A percentile compares a stretch with the other conserved stretches of the same genome.
These are phyloP conservation scores for Hypocryptadius cinnamomeus DNA, from an alignment of 2,113 vertebrate genomes.

Conservation along the genomic window DNA sequence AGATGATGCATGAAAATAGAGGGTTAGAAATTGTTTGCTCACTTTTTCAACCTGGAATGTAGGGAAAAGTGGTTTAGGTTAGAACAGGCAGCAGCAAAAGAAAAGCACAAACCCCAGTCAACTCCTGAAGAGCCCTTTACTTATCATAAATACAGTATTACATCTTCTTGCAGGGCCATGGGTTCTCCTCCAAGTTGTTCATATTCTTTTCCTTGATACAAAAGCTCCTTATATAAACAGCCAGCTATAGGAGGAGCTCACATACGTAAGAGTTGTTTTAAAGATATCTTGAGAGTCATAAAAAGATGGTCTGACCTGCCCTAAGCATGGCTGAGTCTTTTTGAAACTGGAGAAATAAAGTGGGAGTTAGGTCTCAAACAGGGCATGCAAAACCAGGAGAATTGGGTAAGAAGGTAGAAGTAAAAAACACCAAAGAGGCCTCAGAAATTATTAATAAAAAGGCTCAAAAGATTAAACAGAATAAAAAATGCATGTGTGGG, in stretches of 20 bases:
- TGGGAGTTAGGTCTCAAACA: neutral
- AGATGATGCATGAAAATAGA: neutral
- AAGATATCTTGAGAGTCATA: neutral
- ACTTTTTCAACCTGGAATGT: neutral
- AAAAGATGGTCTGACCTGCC: neutral
- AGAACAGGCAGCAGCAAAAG: neutral
- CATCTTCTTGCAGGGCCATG: neutral
- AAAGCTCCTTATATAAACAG: neutral
- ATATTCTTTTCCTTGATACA: neutral
- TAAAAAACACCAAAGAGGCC: neutral
- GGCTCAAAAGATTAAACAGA: neutral
- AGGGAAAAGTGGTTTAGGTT: neutral
- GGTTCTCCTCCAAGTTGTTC: neutral
- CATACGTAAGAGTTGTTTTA: neutral
- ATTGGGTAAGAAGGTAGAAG: neutral
- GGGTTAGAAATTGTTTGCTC: neutral
- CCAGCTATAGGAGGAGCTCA: neutral
- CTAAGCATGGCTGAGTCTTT: neutral
- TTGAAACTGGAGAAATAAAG: neutral
- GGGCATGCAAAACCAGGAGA: neutral
- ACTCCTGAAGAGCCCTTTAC: neutral
- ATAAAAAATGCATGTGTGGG: accelerated
- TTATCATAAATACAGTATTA: neutral
- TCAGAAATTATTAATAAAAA: neutral
- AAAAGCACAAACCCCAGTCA: neutral